phyloP scores from a whole-genome alignment of 2,113 vertebrate species.

The Ceyx melanurus region DNA sequence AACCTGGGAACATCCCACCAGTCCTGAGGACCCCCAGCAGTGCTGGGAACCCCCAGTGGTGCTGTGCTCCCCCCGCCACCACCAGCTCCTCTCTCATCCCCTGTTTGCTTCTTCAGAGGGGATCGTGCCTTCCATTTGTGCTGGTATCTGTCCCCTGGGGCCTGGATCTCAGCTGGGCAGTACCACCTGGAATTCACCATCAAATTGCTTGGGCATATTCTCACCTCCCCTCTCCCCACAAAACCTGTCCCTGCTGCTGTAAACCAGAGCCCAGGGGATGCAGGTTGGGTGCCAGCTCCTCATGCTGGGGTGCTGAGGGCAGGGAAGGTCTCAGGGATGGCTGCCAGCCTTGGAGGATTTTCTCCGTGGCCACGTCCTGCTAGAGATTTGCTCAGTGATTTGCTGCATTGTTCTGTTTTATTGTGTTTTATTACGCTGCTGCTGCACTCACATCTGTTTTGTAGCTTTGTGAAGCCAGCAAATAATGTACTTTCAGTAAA shows the following conservation, averaged over 20 bases:
- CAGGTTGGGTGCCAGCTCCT: background rate
- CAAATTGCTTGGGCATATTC: background rate
- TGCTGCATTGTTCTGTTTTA: background rate
- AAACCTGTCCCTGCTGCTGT: background rate
- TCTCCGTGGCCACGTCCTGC: background rate
- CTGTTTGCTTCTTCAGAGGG: background rate
- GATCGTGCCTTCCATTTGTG: background rate
- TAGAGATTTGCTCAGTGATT: background rate
- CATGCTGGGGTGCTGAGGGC: background rate
- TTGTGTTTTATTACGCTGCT: background rate
- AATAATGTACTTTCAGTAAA: background rate
- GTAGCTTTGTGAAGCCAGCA: background rate
- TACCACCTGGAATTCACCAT: background rate
- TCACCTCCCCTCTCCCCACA: background rate
- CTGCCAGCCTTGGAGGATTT: background rate
- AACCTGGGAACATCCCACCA: no score
- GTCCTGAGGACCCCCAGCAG: no score
- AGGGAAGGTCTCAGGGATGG: background rate
- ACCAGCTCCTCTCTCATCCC: accelerated
- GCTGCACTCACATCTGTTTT: background rate
- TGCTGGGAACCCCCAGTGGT: no score
- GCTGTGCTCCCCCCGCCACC: accelerated
- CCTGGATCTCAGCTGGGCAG: background rate
- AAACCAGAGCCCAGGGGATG: accelerated
- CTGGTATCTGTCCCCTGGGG: background rate